phyloP scores from a whole-genome alignment of 2,888 invertebrate genomes.

The Aricia artaxerxes region DNA sequence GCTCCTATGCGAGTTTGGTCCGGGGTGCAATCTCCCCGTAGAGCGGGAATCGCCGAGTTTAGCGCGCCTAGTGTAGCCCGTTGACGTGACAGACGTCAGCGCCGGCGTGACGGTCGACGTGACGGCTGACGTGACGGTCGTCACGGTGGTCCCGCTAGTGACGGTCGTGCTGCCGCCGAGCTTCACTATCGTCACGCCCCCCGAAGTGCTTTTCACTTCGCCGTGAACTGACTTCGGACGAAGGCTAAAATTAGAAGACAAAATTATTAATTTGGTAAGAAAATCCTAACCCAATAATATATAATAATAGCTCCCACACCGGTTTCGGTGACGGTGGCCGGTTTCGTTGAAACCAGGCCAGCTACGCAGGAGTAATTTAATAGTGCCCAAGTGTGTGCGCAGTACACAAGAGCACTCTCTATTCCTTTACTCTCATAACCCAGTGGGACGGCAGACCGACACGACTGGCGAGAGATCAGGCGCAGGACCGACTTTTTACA shows the following conservation, averaged over 20 bases:
- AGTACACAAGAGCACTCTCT: no score
- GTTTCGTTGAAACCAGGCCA: no score
- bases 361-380: no score
- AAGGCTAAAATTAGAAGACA: constrained; percentile 44
- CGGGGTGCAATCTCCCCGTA: constrained; percentile 86
- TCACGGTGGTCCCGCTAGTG: constrained; percentile 39
- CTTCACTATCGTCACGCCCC: constrained; percentile 90
- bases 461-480: no score
- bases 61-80: constrained; percentile 81
- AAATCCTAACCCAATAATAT: no score
- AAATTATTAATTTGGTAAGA: no score
- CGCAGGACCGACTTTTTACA: no score
- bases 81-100: constrained; percentile 32
- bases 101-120: constrained; percentile 30
- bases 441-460: no score
- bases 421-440: no score
- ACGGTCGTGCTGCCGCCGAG: constrained; percentile 70
- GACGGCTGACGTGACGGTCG: constrained; percentile 42
- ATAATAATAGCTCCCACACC: no score
- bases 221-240: constrained; percentile 68
- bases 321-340: no score
- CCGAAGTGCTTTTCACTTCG: constrained; percentile 86
- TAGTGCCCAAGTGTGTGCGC: no score
- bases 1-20: constrained; percentile 87
- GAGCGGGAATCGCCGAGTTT: constrained; percentile 88